Base-by-base conservation (phyloP, 2,113 vertebrate species). In the Leucoraja erinaceus region DNA sequence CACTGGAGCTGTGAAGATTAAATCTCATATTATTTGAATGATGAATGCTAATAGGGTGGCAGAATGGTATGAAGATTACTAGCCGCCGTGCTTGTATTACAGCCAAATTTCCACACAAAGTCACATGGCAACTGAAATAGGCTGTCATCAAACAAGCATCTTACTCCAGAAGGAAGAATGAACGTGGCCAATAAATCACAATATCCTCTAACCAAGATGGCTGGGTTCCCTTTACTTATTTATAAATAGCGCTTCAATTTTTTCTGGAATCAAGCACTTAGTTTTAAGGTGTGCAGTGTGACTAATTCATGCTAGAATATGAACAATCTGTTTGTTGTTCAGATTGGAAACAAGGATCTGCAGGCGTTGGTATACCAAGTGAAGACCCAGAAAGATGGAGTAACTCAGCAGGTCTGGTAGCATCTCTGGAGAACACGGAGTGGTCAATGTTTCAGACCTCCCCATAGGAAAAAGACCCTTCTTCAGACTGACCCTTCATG, bases 1-100 rank as follows among this genome's bases (percentile, higher is more conserved):
- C 90, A 91, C 90, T 91, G 33, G 22, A 91, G 90, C 90, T 91
- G 68, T 74, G 66, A 91, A 72, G 90, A 91, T 91, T 66, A 91
- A 70, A 91, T 91, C 20, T 22, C 72, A 91, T 38, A 91, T 72
- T 72, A 91, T 72, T 72, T 72, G 68, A 91, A 72, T 5, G 90
- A 91, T 91, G 90, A 72, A 66, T 91, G 68, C 90, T 91, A 72
- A 91, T 91, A 91, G 90, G 63, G 38, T 70, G 68, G 90, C 63
- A 54, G 66, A 22, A 12, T 63, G n/a, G 90, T 54, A 72, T 88
- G 59, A 28, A n/a, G 59, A 31, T 91, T 91, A 91, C 90, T 31
- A 8, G 68, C 33, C 38, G 66, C 31, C 22, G 66, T 25, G 66
- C 33, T 91, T 72, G 66, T 91, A 11, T 3, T 68, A 14, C 59